Conservation (phyloP, 2,797 vertebrate species). For the Sternarchorhynchus goeldii region DNA sequence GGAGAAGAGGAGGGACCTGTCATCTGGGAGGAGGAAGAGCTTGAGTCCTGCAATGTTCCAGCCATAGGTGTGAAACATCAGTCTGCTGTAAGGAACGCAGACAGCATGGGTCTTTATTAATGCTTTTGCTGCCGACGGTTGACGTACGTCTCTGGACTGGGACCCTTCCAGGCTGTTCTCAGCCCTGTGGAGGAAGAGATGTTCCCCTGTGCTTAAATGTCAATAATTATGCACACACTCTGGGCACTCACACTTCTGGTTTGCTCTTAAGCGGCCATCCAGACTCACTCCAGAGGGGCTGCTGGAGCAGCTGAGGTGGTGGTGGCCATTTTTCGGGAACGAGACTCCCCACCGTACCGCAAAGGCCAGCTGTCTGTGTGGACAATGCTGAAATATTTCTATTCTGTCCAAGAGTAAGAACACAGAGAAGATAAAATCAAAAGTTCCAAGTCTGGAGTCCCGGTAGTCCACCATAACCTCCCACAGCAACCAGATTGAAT, state of each 20-base stretch:
- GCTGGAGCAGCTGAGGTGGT: not conserved
- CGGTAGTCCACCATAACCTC: not conserved
- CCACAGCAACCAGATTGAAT: not conserved
- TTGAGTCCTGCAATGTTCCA: not conserved
- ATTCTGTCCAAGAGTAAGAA: not conserved
- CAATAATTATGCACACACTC: not conserved
- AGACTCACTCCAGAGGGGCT: too few relatives aligned
- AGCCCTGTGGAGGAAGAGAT: not conserved
- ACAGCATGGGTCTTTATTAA: not conserved
- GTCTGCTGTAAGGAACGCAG: constrained; percentile 12
- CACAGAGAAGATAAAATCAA: not conserved
- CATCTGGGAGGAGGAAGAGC: too few relatives aligned
- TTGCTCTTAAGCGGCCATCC: not conserved
- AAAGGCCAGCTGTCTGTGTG: not conserved
- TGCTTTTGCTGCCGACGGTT: not conserved
- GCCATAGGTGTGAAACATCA: not conserved
- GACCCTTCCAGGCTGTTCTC: not conserved
- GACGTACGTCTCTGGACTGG: not conserved
- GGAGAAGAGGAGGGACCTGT: too few relatives aligned
- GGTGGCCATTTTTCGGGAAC: not conserved
- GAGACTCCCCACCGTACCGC: not conserved
- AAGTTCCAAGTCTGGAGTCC: not conserved
- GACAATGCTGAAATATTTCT: not conserved
- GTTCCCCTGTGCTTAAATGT: not conserved
- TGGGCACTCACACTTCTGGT: not conserved